These are phyloP conservation scores for Drosophila mercatorum DNA, from an alignment of 2,888 invertebrate species.

Conservation along the genomic window DNA sequence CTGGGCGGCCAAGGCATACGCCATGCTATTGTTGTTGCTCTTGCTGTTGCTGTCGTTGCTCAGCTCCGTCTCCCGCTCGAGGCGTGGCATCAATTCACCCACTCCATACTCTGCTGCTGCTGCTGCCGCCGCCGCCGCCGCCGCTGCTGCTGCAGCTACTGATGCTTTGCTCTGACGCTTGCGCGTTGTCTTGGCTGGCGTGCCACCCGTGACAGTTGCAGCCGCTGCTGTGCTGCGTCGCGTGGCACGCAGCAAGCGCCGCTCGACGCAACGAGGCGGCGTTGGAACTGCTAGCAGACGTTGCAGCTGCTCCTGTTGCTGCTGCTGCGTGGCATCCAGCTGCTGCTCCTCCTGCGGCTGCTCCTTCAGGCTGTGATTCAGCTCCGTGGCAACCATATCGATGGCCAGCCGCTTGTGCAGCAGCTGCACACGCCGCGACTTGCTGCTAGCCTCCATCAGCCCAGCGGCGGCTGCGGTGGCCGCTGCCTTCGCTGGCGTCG, in stretches of 20 bases:
- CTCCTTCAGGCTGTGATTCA: slow-evolving; percentile 14
- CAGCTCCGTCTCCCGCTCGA: slow-evolving; percentile 26
- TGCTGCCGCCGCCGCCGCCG: background rate
- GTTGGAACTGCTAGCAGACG: slow-evolving; percentile 11
- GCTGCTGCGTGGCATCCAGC: slow-evolving; percentile 8
- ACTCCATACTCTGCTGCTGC: slow-evolving; percentile 5
- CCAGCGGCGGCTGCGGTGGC: background rate
- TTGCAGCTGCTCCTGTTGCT: slow-evolving; percentile 1
- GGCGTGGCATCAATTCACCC: slow-evolving; percentile 20
- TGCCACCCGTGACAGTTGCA: background rate
- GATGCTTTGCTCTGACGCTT: slow-evolving; percentile 47
- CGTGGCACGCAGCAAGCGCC: slow-evolving; percentile 76
- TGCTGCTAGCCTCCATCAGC: slow-evolving; percentile 45
- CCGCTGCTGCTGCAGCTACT: slow-evolving; percentile 8
- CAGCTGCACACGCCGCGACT: slow-evolving; percentile 82
- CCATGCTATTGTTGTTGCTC: slow-evolving; percentile 53
- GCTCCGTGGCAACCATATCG: slow-evolving; percentile 72
- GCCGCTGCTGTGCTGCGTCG: slow-evolving; percentile 66
- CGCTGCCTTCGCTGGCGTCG: slow-evolving; percentile 8
- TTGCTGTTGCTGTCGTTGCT: slow-evolving; percentile 31
- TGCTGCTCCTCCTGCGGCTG: slow-evolving; percentile 1
- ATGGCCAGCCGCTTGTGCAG: slow-evolving; percentile 82
- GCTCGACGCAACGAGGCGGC: slow-evolving; percentile 60
- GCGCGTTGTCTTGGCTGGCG: slow-evolving; percentile 39
- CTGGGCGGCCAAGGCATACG: slow-evolving; percentile 66